Conservation (phyloP, 2,113 vertebrate genomes). For the Orthochromis indermauri region DNA sequence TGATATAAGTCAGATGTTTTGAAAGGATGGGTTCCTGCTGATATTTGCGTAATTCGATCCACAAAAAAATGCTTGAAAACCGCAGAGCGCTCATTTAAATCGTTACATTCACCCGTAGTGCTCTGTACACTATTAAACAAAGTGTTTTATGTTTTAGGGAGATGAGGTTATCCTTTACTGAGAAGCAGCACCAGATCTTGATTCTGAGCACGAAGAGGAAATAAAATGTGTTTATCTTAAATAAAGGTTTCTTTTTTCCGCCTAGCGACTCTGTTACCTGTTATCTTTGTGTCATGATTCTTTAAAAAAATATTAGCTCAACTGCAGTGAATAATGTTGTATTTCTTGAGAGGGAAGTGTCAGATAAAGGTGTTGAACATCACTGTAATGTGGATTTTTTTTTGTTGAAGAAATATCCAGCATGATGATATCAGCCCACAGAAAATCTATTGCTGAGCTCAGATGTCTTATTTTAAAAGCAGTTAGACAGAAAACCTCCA, state of each 20-base stretch:
- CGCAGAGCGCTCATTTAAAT: not conserved
- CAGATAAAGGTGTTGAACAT: not conserved
- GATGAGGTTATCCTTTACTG: not conserved
- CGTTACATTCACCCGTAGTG: fast-evolving
- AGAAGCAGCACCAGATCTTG: not conserved
- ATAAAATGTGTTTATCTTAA: not conserved
- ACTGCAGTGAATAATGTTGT: not conserved
- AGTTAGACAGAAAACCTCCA: not conserved
- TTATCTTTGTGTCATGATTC: not conserved
- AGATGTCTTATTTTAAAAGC: not conserved
- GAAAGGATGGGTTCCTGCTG: not conserved
- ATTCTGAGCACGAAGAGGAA: not conserved
- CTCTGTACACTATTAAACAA: not conserved
- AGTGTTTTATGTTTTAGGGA: not conserved
- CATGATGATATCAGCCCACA: not conserved
- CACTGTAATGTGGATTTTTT: not conserved
- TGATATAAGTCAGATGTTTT: not conserved
- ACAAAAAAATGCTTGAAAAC: not conserved
- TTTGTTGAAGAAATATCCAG: not conserved
- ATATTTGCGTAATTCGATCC: not conserved
- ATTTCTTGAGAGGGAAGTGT: not conserved
- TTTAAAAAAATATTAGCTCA: not conserved
- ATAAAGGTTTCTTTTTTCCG: not conserved
- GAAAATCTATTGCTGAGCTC: not conserved
- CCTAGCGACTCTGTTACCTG: not conserved